Percentiles rank a stretch among this genome's conserved stretches.
Evolutionary conservation across 2,888 invertebrate species (phyloP).

Genomic region (Deilephila porcellus): DNA sequence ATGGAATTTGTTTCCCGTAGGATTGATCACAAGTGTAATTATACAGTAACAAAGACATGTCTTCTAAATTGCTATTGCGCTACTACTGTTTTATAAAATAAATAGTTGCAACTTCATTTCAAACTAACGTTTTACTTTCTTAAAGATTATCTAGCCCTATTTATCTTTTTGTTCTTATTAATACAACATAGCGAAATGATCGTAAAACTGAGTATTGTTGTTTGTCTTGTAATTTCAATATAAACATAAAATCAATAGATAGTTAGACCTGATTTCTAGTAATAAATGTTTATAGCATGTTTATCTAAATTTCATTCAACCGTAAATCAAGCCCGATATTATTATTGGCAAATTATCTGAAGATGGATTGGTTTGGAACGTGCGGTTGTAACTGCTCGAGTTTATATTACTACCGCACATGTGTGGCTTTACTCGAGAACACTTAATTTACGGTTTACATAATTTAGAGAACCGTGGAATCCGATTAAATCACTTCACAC

Average conservation of each 20-base stretch:
- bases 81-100: no score
- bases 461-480: no score
- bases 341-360: constrained; percentile 13
- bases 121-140: no score
- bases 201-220: background rate
- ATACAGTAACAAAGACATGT: no score
- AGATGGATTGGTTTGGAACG: background rate
- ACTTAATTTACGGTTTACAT: no score
- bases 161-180: no score
- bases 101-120: background rate
- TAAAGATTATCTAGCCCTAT: no score
- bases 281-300: constrained; percentile 23
- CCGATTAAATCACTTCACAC: no score
- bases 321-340: constrained; percentile 9
- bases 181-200: background rate
- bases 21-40: no score
- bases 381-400: background rate
- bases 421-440: no score
- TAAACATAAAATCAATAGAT: constrained; percentile 3
- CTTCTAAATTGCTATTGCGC: no score
- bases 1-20: no score
- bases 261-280: background rate
- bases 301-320: constrained; percentile 1
- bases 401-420: background rate
- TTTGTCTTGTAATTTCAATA: background rate